Conservation (phyloP, 2,113 vertebrate species). For the Lepisosteus osseus region DNA sequence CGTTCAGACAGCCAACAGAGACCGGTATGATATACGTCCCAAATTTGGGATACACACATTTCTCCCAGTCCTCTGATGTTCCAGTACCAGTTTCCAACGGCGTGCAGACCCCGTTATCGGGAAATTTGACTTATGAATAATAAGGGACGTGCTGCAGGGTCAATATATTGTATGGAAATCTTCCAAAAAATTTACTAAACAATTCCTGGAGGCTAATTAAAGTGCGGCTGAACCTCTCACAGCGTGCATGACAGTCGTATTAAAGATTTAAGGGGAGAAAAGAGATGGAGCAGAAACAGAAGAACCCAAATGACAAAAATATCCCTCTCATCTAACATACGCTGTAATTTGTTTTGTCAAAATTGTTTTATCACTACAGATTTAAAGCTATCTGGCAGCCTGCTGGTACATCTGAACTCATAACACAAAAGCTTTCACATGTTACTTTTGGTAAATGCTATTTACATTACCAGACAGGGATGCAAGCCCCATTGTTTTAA, state of each 20-base stretch:
- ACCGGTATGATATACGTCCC: constrained; percentile 21
- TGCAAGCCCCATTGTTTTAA: too few relatives aligned
- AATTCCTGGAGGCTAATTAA: constrained; percentile 69
- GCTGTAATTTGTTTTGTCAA: constrained; percentile 75
- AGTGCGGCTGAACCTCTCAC: constrained; percentile 58
- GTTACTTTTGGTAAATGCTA: too few relatives aligned
- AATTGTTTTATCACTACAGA: constrained; percentile 47
- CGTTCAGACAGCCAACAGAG: constrained; percentile 42
- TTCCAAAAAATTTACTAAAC: constrained; percentile 40
- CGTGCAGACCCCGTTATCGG: constrained; percentile 24
- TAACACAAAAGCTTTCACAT: too few relatives aligned
- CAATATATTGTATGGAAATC: constrained; percentile 23
- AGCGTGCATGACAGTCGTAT: constrained; percentile 71
- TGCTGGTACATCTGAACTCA: constrained; percentile 28
- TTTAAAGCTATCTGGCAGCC: constrained; percentile 33
- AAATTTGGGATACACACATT: constrained; percentile 24
- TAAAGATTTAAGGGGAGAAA: constrained; percentile 61
- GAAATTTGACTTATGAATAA: constrained; percentile 27
- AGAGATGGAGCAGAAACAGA: constrained; percentile 47
- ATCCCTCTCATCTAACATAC: constrained; percentile 74
- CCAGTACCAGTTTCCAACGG: constrained; percentile 28
- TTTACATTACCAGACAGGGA: too few relatives aligned
- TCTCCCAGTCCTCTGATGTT: constrained; percentile 29
- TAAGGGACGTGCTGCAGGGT: constrained; percentile 15
- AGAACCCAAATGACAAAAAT: constrained; percentile 63